Evolutionary conservation across 2,888 invertebrate species (phyloP).

Genomic region (Heliconius cydno): DNA sequence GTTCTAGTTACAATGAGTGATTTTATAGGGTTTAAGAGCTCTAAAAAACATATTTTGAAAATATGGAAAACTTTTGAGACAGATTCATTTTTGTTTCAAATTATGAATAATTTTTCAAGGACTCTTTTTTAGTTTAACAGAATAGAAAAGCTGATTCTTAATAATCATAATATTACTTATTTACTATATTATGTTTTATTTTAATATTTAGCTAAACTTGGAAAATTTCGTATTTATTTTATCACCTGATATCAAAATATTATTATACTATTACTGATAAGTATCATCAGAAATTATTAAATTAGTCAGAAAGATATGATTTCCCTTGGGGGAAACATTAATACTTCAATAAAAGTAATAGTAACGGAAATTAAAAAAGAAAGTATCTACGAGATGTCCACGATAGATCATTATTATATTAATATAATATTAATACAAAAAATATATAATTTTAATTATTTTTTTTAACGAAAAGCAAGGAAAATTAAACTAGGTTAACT

Average conservation of each 20-base stretch:
- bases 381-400: neutral
- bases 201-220: too few species aligned
- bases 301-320: neutral
- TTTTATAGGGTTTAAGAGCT: neutral
- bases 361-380: neutral
- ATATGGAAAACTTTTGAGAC: neutral
- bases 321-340: neutral
- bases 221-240: neutral
- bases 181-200: neutral
- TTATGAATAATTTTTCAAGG: neutral
- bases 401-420: neutral
- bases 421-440: neutral
- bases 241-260: conserved; percentile 1
- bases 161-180: neutral
- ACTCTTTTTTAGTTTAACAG: neutral
- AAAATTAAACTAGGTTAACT: too few species aligned
- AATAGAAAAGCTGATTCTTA: neutral
- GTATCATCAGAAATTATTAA: neutral
- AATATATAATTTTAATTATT: neutral
- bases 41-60: neutral
- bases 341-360: neutral
- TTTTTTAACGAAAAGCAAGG: too few species aligned
- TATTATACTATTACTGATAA: neutral
- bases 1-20: too few species aligned
- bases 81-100: neutral